Evolutionary conservation across 1,140 invertebrate genomes (phyloP).

Genomic region (Aphelinus atriplicis): DNA sequence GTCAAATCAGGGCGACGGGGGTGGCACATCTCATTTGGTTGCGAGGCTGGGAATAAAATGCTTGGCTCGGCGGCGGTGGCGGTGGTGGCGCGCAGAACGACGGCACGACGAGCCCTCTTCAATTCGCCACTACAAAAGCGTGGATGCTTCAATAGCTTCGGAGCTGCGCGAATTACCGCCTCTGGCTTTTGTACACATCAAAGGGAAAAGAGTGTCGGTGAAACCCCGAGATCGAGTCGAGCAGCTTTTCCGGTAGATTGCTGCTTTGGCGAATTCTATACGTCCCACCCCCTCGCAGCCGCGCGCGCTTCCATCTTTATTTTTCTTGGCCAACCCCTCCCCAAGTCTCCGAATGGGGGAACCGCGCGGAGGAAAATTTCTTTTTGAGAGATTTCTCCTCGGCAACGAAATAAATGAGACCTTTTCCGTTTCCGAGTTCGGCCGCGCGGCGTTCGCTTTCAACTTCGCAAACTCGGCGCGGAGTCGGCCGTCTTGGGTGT

Average conservation of each 20-base stretch:
- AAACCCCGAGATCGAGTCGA: constrained; percentile 22
- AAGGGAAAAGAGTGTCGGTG: constrained; percentile 43
- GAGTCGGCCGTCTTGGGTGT: too few species aligned
- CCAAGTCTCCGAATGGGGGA: too few species aligned
- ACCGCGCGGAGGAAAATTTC: neutral
- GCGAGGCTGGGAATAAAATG: neutral
- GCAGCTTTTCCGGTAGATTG: constrained; percentile 18
- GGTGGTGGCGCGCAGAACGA: neutral
- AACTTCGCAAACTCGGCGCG: too few species aligned
- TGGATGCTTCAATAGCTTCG: constrained; percentile 45
- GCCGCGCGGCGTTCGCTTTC: too few species aligned
- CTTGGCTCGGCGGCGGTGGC: neutral
- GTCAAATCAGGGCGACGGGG: too few species aligned
- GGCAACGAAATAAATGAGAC: neutral
- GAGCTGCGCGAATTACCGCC: constrained; percentile 49
- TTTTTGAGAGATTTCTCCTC: constrained; percentile 17
- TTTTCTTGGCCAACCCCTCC: neutral
- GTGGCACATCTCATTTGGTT: too few species aligned
- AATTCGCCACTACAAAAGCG: constrained; percentile 33
- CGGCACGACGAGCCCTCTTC: neutral
- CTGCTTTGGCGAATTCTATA: constrained; percentile 45
- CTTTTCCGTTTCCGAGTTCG: neutral
- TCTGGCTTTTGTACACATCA: constrained; percentile 44
- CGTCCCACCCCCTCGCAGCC: constrained; percentile 21
- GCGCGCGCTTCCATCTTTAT: neutral